phyloP scores from a whole-genome alignment of 2,113 vertebrate genomes.

The Mystacornis crossleyi region DNA sequence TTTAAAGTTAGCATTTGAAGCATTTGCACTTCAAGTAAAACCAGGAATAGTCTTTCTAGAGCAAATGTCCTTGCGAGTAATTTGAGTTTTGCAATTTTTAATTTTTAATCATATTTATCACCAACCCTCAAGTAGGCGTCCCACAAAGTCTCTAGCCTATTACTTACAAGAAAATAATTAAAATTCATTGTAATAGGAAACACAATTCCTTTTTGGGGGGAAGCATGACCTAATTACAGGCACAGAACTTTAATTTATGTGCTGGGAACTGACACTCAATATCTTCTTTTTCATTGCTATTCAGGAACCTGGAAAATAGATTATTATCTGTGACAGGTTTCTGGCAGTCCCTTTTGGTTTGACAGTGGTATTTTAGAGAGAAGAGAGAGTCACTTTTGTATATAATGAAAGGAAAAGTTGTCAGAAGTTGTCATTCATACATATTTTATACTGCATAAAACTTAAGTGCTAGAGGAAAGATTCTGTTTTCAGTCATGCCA shows the following conservation, averaged over 20 bases:
- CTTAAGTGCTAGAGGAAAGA: slow-evolving; percentile 17
- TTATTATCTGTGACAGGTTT: slow-evolving; percentile 57
- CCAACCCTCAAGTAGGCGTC: neutral
- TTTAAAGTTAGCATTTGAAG: neutral
- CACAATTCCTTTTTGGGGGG: fast-evolving
- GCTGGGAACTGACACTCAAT: neutral
- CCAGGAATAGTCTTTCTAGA: neutral
- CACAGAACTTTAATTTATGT: neutral
- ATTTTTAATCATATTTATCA: neutral
- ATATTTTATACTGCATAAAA: slow-evolving; percentile 63
- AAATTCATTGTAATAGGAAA: neutral
- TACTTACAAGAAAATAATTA: neutral
- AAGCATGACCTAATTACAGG: neutral
- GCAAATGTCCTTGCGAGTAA: neutral
- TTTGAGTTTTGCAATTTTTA: neutral
- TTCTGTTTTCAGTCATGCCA: neutral
- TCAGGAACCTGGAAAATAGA: slow-evolving; percentile 34
- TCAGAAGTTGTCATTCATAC: slow-evolving; percentile 39
- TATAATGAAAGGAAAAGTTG: slow-evolving; percentile 46
- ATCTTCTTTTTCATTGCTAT: slow-evolving; percentile 30
- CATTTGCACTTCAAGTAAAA: neutral
- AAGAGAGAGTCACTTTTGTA: slow-evolving; percentile 43
- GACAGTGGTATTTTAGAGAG: slow-evolving; percentile 41
- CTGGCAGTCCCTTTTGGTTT: slow-evolving; percentile 51
- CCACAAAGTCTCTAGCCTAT: neutral